Conservation (phyloP, 2,888 invertebrate species). For the Falcaria lacertinaria region DNA sequence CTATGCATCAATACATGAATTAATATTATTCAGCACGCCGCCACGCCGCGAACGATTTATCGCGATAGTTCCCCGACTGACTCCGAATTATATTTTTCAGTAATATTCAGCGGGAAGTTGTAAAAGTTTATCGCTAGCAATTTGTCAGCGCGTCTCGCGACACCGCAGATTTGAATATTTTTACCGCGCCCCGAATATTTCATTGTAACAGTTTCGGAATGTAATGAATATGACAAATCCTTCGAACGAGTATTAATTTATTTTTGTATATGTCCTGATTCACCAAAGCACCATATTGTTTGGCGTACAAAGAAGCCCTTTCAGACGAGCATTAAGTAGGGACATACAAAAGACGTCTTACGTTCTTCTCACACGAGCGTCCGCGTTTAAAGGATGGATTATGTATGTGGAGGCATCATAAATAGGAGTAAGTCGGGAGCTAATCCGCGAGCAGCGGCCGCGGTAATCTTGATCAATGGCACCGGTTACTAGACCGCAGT, state of each 20-base stretch:
- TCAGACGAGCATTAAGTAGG: not conserved
- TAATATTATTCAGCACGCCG: conserved; percentile 3
- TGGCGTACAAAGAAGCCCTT: not conserved
- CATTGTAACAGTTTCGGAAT: conserved; percentile 10
- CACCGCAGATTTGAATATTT: conserved; percentile 34
- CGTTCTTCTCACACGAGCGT: conserved; percentile 1
- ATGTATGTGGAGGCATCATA: conserved; percentile 2
- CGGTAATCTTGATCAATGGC: conserved; percentile 2
- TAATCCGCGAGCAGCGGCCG: not conserved
- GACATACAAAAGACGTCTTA: not conserved
- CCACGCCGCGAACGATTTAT: conserved; percentile 24
- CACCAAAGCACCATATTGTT: not conserved
- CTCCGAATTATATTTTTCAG: conserved; percentile 28
- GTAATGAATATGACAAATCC: not conserved
- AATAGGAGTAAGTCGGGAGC: not conserved
- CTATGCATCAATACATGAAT: conserved; percentile 8
- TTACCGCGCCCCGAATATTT: conserved; percentile 14
- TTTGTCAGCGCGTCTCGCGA: conserved; percentile 36
- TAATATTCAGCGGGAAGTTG: conserved; percentile 30
- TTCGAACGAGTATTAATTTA: not conserved
- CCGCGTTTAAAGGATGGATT: conserved; percentile 1
- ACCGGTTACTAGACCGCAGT: not conserved
- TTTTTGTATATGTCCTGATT: not conserved
- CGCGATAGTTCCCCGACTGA: conserved; percentile 27
- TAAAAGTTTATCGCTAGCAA: conserved; percentile 42